A percentile compares a stretch with the other conserved stretches of the same genome.
Conservation (phyloP, 2,888 invertebrate genomes). For the Apotomis turbidana region DNA sequence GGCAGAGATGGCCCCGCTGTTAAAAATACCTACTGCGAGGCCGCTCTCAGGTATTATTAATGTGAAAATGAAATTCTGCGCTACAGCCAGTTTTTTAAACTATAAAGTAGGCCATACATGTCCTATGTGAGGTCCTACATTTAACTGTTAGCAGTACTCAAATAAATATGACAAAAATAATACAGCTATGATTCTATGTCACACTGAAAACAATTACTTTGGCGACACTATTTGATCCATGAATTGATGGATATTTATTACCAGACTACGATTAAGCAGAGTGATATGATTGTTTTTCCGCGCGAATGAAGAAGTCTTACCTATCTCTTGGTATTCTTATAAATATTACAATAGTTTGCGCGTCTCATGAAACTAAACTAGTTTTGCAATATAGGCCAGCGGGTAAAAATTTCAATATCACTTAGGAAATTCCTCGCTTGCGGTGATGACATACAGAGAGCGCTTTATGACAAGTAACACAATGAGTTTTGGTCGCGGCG, state of each 20-base stretch:
- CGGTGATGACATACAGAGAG: constrained; percentile 61
- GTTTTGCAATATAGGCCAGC: constrained; percentile 48
- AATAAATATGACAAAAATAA: too few relatives aligned
- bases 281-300: too few relatives aligned
- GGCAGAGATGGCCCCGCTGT: constrained; percentile 44
- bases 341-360: constrained; percentile 7
- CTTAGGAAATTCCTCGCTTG: constrained; percentile 66
- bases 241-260: too few relatives aligned
- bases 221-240: too few relatives aligned
- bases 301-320: too few relatives aligned
- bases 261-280: too few relatives aligned
- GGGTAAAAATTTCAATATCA: constrained; percentile 63
- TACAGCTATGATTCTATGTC: too few relatives aligned
- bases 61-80: not conserved
- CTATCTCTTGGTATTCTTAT: not conserved
- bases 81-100: not conserved
- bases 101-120: too few relatives aligned
- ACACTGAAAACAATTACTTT: too few relatives aligned
- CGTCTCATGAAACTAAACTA: constrained; percentile 15
- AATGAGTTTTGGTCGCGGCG: constrained; percentile 75
- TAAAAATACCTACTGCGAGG: constrained; percentile 44
- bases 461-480: constrained; percentile 68
- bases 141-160: too few relatives aligned
- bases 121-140: too few relatives aligned
- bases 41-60: constrained; percentile 10